Percentiles rank a stretch among this genome's conserved stretches.
Evolutionary conservation across 2,888 invertebrate species (phyloP).

Genomic region (Autographa gamma): DNA sequence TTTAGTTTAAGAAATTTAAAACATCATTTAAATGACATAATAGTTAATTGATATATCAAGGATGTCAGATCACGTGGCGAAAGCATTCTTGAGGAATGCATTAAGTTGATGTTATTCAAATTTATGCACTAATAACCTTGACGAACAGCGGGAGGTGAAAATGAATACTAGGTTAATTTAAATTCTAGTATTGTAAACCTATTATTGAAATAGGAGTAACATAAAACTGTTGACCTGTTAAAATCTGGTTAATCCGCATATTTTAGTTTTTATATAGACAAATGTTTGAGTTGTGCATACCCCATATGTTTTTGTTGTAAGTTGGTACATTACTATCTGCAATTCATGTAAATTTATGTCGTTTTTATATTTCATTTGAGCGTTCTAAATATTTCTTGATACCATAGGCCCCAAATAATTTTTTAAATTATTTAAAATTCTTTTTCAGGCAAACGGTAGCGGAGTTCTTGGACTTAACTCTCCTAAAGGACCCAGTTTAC

Average conservation of each 20-base stretch:
- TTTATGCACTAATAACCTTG: conserved; percentile 11
- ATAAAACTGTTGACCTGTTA: background rate
- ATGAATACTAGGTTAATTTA: background rate
- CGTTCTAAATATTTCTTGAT: background rate
- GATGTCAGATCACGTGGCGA: background rate
- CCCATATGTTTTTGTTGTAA: background rate
- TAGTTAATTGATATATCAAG: background rate
- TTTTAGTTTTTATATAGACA: background rate
- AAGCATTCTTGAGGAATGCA: background rate
- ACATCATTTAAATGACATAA: background rate
- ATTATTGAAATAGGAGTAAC: background rate
- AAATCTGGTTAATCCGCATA: background rate
- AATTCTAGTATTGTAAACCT: conserved; percentile 12
- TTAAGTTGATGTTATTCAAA: conserved; percentile 2
- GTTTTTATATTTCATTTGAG: background rate
- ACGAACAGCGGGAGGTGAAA: background rate
- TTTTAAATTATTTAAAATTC: background rate
- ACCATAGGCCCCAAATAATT: background rate
- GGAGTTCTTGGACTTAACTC: conserved; percentile 89
- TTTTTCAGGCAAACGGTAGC: conserved; percentile 87
- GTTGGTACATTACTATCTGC: background rate
- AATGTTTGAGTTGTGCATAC: too few species aligned
- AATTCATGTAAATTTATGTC: background rate
- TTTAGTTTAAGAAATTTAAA: background rate
- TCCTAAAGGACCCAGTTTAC: conserved; percentile 90